Evolutionary conservation across 2,888 invertebrate species (phyloP), one percentile per base, ranked within the genome.

Genomic region (Magallana nippona): DNA sequence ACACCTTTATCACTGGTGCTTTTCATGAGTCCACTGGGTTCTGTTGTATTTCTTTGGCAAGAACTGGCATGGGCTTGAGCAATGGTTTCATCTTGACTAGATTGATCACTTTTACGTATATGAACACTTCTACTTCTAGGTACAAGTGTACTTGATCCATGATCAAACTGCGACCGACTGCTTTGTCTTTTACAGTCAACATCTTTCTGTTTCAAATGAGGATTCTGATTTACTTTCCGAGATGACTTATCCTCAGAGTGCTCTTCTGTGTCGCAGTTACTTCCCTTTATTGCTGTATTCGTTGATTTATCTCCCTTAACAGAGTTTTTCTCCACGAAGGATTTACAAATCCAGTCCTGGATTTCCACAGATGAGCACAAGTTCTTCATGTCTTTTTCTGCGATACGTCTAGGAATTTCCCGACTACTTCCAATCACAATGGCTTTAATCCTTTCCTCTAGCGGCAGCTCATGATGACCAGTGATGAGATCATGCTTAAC

Each of bases 391-490:
- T 71, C 71, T 32, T 71, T 22, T 3, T 71, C 27, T 15, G 15
- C 11, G 13, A 19, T 11, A 62, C 22, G n/a, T 22, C 19, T 10
- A 5, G 71, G 71, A 71, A 71, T 32, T 78, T 57, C 78, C 13
- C 13, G 57, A 17, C 44, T 22, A 55, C 60, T 81, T 44, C 82
- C 83, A 55, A 84, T 80, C 3, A 86, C 85, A 79, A 86, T 86
- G 5, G 83, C 83, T 57, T 86, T 86, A 10, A 86, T 86, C 55
- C 85, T 79, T 10, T 86, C 85, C 22, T 83, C 85, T 22, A 86
- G 27, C 55, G 82, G 22, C 2, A 57, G 15, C 57, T 57, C 79
- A 0, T 57, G 22, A 17, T 27, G 22, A 15, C 22, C 32, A 27
- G 13, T 15, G 0, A 57, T 27, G 15, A 71, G 13, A 27, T 32